Evolutionary conservation across 2,797 vertebrate species (phyloP), one percentile per base, ranked within the genome.

Genomic region (Scolopax rusticola): DNA sequence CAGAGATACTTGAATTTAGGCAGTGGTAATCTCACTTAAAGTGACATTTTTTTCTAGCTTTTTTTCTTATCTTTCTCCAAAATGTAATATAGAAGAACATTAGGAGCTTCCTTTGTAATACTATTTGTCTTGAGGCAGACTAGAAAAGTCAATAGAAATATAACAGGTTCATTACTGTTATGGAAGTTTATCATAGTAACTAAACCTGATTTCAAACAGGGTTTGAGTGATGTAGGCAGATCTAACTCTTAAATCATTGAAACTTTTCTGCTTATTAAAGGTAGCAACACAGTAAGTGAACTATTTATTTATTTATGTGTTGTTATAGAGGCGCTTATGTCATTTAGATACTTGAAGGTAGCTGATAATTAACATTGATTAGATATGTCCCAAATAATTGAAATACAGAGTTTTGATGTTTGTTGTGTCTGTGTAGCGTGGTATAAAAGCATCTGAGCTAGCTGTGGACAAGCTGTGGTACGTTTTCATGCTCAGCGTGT

Each of bases 391-490:
- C 54, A 63, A 9, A 27, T 59, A 43, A 28, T 48, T 53, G 43
- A 76, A 84, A 68, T 63, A 33, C 15, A 2, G 11, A 74, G 36
- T 15, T 14, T 69, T 68, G 12, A 32, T 43, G 54, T 76, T 67
- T 70, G 17, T 40, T 70, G 4, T 24, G 13, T n/a, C 11, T 51
- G 5, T 40, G 36, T 32, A 32, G 36, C 0, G 0, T 1, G 4
- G 9, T 50, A 7, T 17, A 28, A 64, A 73, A 81, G 51, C 13
- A 61, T 2, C 15, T 54, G 28, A 36, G 8, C 28, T 53, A 28
- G 45, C 47, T 45, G 13, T 33, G 71, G 75, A 17, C 12, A 27
- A 70, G 24, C 12, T 54, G 9, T 54, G 9, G 36, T 73, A 11
- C 5, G 0, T 25, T 74, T 61, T 18, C 7, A 13, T 15, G 38